Conservation (phyloP, 2,888 invertebrate species). For the Nycteola revayana region DNA sequence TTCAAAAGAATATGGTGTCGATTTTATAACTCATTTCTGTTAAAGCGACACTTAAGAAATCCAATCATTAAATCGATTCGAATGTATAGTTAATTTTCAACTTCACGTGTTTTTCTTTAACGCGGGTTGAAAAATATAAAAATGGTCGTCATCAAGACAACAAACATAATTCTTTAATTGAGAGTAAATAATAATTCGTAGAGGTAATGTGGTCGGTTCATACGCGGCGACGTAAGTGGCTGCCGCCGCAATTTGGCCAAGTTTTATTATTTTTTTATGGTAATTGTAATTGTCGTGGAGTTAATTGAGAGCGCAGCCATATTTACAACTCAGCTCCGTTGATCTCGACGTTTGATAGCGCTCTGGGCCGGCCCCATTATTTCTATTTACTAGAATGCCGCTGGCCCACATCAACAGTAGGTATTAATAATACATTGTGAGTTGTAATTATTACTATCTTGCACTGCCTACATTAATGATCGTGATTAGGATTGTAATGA, state of each 20-base stretch:
- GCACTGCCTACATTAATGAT: slow-evolving; percentile 15
- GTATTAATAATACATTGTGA: slow-evolving; percentile 34
- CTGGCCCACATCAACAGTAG: slow-evolving; percentile 33
- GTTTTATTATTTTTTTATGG: slow-evolving; percentile 74
- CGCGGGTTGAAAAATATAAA: slow-evolving; percentile 15
- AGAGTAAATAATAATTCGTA: slow-evolving; percentile 47
- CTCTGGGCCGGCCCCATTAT: slow-evolving; percentile 51
- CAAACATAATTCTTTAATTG: slow-evolving; percentile 41
- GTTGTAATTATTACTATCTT: slow-evolving; percentile 32
- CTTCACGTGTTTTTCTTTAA: neutral
- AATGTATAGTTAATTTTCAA: slow-evolving; percentile 17
- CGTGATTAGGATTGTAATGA: slow-evolving; percentile 9
- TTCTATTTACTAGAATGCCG: slow-evolving; percentile 59
- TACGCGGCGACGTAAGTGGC: slow-evolving; percentile 44
- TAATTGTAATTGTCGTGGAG: slow-evolving; percentile 69
- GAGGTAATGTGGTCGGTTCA: slow-evolving; percentile 35
- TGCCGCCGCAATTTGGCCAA: slow-evolving; percentile 58
- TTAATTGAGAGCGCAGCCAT: slow-evolving; percentile 69
- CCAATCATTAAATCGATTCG: slow-evolving; percentile 26
- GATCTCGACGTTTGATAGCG: slow-evolving; percentile 55
- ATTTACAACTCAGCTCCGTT: slow-evolving; percentile 55
- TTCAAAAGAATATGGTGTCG: slow-evolving; percentile 41
- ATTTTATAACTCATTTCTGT: slow-evolving; percentile 40
- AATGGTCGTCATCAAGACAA: slow-evolving; percentile 23
- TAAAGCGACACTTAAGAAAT: slow-evolving; percentile 28